Percentiles rank a stretch among this genome's conserved stretches.
These are phyloP conservation scores for Sinocyclocheilus rhinocerous DNA, from an alignment of 2,113 vertebrate genomes.

Conservation along the genomic window DNA sequence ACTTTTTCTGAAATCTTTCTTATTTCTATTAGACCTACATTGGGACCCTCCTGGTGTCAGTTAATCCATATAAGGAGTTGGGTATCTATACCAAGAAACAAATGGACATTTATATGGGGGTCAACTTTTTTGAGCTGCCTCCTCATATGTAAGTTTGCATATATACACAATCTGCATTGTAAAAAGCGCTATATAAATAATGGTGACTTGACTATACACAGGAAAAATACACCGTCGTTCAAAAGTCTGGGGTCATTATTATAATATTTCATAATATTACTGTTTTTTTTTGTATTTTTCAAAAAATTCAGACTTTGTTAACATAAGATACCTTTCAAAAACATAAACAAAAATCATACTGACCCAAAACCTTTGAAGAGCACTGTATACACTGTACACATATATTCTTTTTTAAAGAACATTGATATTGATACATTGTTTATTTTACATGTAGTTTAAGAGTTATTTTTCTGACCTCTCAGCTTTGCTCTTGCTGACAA, in stretches of 20 bases:
- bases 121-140: conserved; percentile 95
- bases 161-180: too few relatives aligned
- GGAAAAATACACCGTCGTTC: too few relatives aligned
- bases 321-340: background rate
- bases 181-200: too few relatives aligned
- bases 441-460: background rate
- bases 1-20: conserved; percentile 11
- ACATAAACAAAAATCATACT: background rate
- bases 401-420: background rate
- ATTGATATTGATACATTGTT: background rate
- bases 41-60: conserved; percentile 92
- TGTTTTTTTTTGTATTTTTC: background rate
- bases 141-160: conserved; percentile 84
- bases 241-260: too few relatives aligned
- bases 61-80: conserved; percentile 95
- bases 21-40: conserved; percentile 86
- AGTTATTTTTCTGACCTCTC: background rate
- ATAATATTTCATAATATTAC: background rate
- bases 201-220: too few relatives aligned
- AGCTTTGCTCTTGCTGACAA: conserved; percentile 96
- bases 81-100: conserved; percentile 87
- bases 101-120: conserved; percentile 92
- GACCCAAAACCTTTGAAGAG: background rate
- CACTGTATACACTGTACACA: background rate
- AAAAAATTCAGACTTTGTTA: background rate